A percentile compares a stretch with the other conserved stretches of the same genome.
These are phyloP conservation scores for Hybognathus amarus DNA, from an alignment of 2,797 vertebrate genomes.

Conservation along the genomic window DNA sequence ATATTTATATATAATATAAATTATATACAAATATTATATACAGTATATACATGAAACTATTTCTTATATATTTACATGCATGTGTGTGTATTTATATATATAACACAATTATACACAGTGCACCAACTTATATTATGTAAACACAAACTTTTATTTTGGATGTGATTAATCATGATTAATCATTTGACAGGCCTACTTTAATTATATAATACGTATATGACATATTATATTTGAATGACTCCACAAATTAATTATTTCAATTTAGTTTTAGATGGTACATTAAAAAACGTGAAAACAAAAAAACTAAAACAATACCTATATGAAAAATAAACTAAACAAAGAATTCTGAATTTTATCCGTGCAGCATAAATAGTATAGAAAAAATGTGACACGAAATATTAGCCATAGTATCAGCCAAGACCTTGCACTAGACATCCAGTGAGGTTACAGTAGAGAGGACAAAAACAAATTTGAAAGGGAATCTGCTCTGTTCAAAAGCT, in stretches of 20 bases:
- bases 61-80: no score
- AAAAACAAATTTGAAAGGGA: slow-evolving; percentile 1
- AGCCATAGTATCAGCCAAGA: neutral
- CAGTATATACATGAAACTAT: no score
- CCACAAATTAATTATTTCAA: neutral
- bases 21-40: no score
- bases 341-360: neutral
- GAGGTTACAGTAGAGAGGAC: neutral
- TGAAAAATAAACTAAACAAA: neutral
- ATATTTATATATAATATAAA: no score
- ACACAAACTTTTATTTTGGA: no score
- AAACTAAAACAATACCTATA: neutral
- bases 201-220: neutral
- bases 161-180: no score
- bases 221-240: neutral
- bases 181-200: no score
- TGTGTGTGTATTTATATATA: no score
- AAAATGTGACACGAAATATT: neutral
- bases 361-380: neutral
- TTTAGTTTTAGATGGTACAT: neutral
- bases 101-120: no score
- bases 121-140: no score
- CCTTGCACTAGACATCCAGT: neutral
- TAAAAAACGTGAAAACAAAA: neutral
- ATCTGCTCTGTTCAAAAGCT: neutral